phyloP scores from a whole-genome alignment of 2,888 invertebrate genomes.

The Drosophila pegasa region DNA sequence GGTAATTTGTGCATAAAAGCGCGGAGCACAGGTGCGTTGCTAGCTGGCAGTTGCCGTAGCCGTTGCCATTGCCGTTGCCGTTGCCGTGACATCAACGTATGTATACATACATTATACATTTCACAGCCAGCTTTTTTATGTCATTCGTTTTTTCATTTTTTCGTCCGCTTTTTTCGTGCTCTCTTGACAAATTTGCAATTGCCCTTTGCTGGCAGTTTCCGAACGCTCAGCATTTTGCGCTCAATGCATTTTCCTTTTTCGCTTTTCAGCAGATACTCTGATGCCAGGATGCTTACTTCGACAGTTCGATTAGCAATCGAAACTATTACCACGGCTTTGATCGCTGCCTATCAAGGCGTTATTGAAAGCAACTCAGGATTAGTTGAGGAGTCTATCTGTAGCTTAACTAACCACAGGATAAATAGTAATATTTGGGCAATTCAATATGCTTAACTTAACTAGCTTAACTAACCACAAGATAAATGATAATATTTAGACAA shows the following conservation, averaged over 20 bases:
- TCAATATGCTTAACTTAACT: no score
- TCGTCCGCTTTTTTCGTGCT: not conserved
- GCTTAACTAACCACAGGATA: no score
- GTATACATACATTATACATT: constrained; percentile 68
- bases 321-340: not conserved
- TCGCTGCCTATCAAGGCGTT: constrained; percentile 8
- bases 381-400: not conserved
- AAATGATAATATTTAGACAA: no score
- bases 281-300: constrained; percentile 27
- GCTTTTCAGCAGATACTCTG: constrained; percentile 51
- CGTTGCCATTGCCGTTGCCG: not conserved
- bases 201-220: constrained; percentile 32
- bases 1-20: constrained; percentile 75
- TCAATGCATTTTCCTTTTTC: constrained; percentile 36
- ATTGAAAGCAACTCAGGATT: not conserved
- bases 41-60: constrained; percentile 1
- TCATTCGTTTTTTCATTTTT: constrained; percentile 4
- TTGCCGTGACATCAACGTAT: constrained; percentile 19
- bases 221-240: constrained; percentile 23
- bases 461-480: no score
- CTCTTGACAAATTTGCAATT: constrained; percentile 58
- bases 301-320: constrained; percentile 39
- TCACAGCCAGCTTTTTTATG: constrained; percentile 49
- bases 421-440: no score
- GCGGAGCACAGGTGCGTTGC: constrained; percentile 23